Base-by-base conservation (phyloP, 2,797 vertebrate species). In the Scleropages formosus region DNA sequence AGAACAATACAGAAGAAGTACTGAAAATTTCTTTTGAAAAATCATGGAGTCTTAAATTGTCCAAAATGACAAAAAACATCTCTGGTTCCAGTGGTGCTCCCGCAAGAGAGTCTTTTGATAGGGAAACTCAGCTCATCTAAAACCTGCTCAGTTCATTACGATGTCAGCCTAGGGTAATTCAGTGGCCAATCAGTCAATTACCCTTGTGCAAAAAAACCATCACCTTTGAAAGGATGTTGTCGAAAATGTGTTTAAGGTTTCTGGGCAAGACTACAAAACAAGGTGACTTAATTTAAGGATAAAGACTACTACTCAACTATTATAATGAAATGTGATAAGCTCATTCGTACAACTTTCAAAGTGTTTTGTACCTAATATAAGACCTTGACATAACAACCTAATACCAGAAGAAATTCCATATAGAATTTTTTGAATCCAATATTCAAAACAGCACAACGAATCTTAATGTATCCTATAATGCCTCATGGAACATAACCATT, bases 191-290 rank as follows among this genome's bases (percentile, higher is more conserved):
- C 59, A 62, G 31, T 58, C 70, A 72, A 61, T 72, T 60, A 60
- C 61, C 71, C 58, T 60, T 27, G 60, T 56, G n/a, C n/a, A n/a
- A n/a, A n/a, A n/a, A 72, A 58, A 51, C 72, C 26, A 59, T 72
- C 27, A 58, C 27, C 51, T 72, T 60, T 72, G 70, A 58, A 70
- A 70, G 65, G 65, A 70, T 51, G 71, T 72, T 31, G 72, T 24
- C 44, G 53, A 60, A 46, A 60, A 60, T 72, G 27, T 60, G 26
- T 46, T 60, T 60, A 24, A 74, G 13, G 51, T 51, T 63, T 53
- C 72, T 64, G 60, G 51, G 74, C 60, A 51, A 66, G 47, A 44
- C 27, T 13, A 7, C 18, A 65, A 47, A 51, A 20, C 24, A 31
- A 39, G 39, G 6, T 6, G 31, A 39, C 2, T 2, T 2, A 39